Percentiles rank a stretch among this genome's conserved stretches.
Evolutionary conservation across 2,797 vertebrate genomes (phyloP).

Genomic region (Bradypodion ventrale): DNA sequence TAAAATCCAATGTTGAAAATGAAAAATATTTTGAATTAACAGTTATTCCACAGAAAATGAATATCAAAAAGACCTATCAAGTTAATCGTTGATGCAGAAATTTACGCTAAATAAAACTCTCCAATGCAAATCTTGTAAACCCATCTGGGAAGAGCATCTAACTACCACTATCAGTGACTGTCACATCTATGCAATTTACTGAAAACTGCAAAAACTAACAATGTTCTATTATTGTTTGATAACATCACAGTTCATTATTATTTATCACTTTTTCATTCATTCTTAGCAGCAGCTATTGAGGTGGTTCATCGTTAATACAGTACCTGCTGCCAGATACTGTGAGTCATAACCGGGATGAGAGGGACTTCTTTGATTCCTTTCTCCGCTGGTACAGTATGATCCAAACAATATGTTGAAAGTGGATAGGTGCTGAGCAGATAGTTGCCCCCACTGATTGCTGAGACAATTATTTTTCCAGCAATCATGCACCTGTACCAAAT

Average conservation of each 20-base stretch:
- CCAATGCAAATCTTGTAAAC: background rate
- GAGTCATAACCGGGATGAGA: background rate
- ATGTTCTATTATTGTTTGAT: background rate
- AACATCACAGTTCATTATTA: background rate
- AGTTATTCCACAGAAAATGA: background rate
- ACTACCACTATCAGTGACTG: background rate
- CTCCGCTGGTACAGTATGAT: background rate
- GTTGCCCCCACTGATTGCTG: background rate
- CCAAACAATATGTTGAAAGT: background rate
- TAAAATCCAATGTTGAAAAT: background rate
- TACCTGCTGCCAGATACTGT: background rate
- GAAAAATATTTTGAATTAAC: background rate
- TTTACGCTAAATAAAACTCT: background rate
- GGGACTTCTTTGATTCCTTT: background rate
- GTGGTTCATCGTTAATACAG: background rate
- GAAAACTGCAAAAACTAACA: background rate
- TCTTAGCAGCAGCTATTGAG: background rate
- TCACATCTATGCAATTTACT: background rate
- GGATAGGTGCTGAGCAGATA: background rate
- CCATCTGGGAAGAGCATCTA: background rate
- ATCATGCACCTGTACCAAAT: background rate
- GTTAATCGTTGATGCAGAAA: background rate
- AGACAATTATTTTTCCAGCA: background rate
- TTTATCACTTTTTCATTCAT: background rate
- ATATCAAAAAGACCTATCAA: background rate